Evolutionary conservation across 2,888 invertebrate species (phyloP).

Genomic region (Eupithecia subumbrata): DNA sequence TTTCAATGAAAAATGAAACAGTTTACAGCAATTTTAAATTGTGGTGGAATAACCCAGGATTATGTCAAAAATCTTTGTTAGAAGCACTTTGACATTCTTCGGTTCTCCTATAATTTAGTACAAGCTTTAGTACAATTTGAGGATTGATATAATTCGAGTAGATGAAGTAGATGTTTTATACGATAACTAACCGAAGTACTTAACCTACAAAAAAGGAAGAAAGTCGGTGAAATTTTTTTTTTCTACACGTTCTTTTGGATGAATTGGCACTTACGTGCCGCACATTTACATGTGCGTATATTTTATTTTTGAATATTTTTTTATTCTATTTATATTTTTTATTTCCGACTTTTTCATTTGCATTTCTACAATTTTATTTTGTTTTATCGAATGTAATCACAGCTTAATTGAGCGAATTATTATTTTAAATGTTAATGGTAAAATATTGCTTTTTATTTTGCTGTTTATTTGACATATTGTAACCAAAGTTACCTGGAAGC

Average conservation of each 20-base stretch:
- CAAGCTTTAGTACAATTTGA: background rate
- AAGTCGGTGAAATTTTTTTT: too few species aligned
- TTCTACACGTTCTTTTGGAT: background rate
- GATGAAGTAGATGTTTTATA: background rate
- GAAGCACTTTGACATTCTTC: background rate
- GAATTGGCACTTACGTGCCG: background rate
- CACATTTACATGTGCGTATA: background rate
- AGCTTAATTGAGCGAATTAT: background rate
- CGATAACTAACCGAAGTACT: background rate
- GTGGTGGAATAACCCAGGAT: slow-evolving; percentile 66
- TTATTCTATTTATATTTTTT: background rate
- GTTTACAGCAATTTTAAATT: slow-evolving; percentile 58
- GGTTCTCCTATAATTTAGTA: background rate
- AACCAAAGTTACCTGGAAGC: background rate
- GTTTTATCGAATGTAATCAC: too few species aligned
- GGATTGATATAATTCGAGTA: background rate
- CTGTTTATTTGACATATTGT: background rate
- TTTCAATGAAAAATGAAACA: slow-evolving; percentile 52
- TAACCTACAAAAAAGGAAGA: background rate
- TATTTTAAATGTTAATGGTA: background rate
- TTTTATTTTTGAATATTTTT: background rate
- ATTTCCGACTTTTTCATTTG: background rate
- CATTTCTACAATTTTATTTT: too few species aligned
- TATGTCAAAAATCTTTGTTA: slow-evolving; percentile 23
- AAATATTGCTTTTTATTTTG: background rate